A percentile compares a stretch with the other conserved stretches of the same genome.
These are phyloP conservation scores for Amaurobius ferox DNA, from an alignment of 2,888 invertebrate genomes.

Conservation along the genomic window DNA sequence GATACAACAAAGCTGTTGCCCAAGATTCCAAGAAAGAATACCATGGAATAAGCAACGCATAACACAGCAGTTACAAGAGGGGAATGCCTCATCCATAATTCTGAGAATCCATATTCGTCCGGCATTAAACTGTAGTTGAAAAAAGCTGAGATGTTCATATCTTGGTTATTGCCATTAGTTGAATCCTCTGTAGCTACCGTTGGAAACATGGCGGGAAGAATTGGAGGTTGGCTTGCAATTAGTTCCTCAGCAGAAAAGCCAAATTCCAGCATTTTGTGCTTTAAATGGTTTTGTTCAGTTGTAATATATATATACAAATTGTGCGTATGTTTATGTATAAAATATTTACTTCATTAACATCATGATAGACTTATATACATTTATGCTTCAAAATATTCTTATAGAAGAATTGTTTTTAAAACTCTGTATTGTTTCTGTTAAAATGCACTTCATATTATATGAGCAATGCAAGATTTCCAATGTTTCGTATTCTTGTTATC, in stretches of 20 bases:
- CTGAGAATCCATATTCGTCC: not conserved
- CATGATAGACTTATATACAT: too few relatives aligned
- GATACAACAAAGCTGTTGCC: slow-evolving; percentile 78
- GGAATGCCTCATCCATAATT: slow-evolving; percentile 72
- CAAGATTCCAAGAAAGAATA: slow-evolving; percentile 77
- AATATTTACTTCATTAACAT: too few relatives aligned
- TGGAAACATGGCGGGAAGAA: not conserved
- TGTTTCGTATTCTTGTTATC: too few relatives aligned
- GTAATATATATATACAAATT: too few relatives aligned
- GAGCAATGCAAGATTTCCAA: too few relatives aligned
- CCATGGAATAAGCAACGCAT: slow-evolving; percentile 76
- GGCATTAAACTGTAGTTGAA: slow-evolving; percentile 19
- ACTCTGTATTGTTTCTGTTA: too few relatives aligned
- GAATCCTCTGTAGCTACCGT: not conserved
- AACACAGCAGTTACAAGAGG: slow-evolving; percentile 52
- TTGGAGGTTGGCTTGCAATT: slow-evolving; percentile 22
- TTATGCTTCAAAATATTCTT: too few relatives aligned
- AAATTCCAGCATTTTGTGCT: slow-evolving; percentile 42
- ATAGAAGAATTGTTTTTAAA: too few relatives aligned
- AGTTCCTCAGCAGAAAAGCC: slow-evolving; percentile 39
- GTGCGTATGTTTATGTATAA: too few relatives aligned
- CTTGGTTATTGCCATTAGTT: not conserved
- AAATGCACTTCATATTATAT: too few relatives aligned
- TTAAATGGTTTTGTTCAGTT: too few relatives aligned
- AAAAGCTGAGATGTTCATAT: slow-evolving; percentile 2